Evolutionary conservation across 2,888 invertebrate genomes (phyloP).

Genomic region (Dinocampus coccinellae): DNA sequence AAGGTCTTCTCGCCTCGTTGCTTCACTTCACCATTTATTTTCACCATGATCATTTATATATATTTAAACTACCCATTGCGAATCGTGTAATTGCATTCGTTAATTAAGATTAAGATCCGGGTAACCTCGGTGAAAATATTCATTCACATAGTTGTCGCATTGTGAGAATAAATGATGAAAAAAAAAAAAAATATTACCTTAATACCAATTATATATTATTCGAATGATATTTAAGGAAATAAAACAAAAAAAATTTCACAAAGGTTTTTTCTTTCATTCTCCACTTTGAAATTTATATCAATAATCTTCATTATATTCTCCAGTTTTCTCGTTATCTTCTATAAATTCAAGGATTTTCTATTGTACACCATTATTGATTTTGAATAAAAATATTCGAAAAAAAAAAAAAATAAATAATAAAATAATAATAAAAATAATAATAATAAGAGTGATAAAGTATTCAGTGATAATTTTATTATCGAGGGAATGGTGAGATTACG

Average conservation of each 20-base stretch:
- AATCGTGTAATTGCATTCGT: constrained; percentile 41
- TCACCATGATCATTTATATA: neutral
- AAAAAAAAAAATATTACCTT: neutral
- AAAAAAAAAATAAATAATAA: no score
- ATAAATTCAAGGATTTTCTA: neutral
- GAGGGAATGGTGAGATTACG: neutral
- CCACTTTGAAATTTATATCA: no score
- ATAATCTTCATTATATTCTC: neutral
- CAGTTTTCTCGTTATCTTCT: neutral
- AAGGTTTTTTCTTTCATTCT: no score
- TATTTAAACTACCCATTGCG: constrained; percentile 17
- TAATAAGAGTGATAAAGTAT: no score
- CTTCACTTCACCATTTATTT: neutral
- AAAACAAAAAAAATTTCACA: no score
- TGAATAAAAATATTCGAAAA: neutral
- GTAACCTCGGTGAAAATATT: neutral
- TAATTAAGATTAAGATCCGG: constrained; percentile 46
- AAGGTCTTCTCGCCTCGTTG: neutral
- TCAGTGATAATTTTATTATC: neutral
- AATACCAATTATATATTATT: neutral
- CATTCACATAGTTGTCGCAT: neutral
- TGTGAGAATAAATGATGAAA: neutral
- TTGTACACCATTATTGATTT: neutral
- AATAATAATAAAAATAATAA: no score
- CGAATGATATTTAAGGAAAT: neutral